Evolutionary conservation across 2,113 vertebrate genomes (phyloP).

Genomic region (Crotalus tigris): DNA sequence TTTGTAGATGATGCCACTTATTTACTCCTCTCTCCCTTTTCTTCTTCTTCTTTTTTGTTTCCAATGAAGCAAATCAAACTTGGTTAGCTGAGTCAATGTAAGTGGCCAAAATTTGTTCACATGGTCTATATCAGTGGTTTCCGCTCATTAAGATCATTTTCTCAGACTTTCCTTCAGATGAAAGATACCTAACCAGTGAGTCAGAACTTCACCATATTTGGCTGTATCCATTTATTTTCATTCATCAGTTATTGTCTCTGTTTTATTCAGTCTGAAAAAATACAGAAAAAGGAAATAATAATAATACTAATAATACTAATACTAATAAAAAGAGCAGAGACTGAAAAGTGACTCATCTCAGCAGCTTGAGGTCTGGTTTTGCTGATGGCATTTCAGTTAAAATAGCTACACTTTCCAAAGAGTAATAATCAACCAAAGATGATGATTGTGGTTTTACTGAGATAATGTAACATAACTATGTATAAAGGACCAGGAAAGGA

Average conservation of each 20-base stretch:
- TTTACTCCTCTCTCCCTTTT: neutral
- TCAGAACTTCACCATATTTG: conserved; percentile 64
- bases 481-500: neutral
- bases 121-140: conserved; percentile 30
- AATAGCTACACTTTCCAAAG: conserved; percentile 41
- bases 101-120: conserved; percentile 4
- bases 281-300: neutral
- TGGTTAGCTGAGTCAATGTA: neutral
- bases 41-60: neutral
- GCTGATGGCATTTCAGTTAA: conserved; percentile 59
- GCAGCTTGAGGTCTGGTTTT: conserved; percentile 43
- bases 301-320: neutral
- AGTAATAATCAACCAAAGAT: conserved; percentile 36
- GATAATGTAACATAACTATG: conserved; percentile 37
- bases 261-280: conserved; percentile 49
- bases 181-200: conserved; percentile 48
- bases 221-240: conserved; percentile 47
- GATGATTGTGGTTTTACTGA: conserved; percentile 32
- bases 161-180: conserved; percentile 37
- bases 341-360: conserved; percentile 60
- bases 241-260: conserved; percentile 49
- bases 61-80: conserved; percentile 23
- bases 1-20: neutral
- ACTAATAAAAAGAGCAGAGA: conserved; percentile 47
- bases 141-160: conserved; percentile 34